Evolutionary conservation across 2,888 invertebrate genomes (phyloP).

Genomic region (Colletes collaris): DNA sequence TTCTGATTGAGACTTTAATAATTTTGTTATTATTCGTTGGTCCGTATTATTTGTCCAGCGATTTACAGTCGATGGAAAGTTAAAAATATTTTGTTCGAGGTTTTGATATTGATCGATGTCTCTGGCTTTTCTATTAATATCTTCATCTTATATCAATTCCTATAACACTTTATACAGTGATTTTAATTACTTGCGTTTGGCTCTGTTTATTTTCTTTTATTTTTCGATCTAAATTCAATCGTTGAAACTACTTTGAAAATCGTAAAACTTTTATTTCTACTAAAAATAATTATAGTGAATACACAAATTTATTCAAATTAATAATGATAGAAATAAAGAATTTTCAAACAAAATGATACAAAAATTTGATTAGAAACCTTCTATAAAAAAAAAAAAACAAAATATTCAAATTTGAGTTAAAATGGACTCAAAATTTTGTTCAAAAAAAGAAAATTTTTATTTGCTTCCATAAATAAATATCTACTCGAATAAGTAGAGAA

Average conservation of each 20-base stretch:
- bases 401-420: no score
- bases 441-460: no score
- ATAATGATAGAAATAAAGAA: no score
- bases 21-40: background rate
- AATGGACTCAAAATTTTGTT: no score
- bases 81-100: background rate
- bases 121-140: slow-evolving; percentile 49
- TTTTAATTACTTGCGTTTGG: slow-evolving; percentile 11
- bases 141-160: slow-evolving; percentile 36
- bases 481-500: no score
- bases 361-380: no score
- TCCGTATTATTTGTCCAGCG: background rate
- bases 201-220: background rate
- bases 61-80: slow-evolving; percentile 2
- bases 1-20: no score
- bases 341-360: no score
- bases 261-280: background rate
- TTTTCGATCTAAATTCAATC: background rate
- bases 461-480: no score
- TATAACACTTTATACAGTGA: slow-evolving; percentile 11
- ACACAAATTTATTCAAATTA: no score
- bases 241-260: background rate
- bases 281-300: no score
- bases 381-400: no score
- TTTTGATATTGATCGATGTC: slow-evolving; percentile 42